Evolutionary conservation across 2,888 invertebrate species (phyloP).

Genomic region (Rotaria socialis): DNA sequence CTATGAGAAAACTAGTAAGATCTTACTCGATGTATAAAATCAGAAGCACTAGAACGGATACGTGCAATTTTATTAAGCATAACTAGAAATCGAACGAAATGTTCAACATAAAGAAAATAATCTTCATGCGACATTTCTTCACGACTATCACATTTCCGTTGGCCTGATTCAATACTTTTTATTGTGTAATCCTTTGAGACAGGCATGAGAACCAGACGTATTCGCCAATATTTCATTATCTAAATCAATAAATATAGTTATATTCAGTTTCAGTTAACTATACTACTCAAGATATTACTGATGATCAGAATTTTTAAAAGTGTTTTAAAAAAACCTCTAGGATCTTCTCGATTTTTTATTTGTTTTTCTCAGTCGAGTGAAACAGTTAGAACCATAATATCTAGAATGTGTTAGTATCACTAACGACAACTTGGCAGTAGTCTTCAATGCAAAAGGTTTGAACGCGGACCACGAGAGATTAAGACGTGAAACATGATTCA

Average conservation of each 20-base stretch:
- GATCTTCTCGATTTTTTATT: no score
- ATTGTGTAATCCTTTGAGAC: neutral
- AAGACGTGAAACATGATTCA: no score
- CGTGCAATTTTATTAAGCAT: constrained; percentile 7
- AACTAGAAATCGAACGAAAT: constrained; percentile 22
- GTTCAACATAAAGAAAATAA: constrained; percentile 28
- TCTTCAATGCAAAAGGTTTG: no score
- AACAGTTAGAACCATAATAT: no score
- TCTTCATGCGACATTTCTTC: neutral
- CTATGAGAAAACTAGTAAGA: no score
- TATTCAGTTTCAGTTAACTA: neutral
- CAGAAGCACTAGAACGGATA: neutral
- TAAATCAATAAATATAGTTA: constrained; percentile 23
- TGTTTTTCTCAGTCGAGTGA: no score
- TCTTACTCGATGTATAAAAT: neutral
- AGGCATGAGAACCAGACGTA: constrained; percentile 41
- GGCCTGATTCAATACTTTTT: constrained; percentile 15
- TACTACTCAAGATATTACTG: no score
- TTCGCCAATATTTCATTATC: constrained; percentile 44
- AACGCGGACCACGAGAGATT: no score
- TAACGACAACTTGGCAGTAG: no score
- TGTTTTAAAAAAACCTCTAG: no score
- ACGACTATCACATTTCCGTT: constrained; percentile 14
- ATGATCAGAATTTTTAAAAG: no score
- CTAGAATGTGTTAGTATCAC: no score